Conservation (phyloP, 2,888 invertebrate genomes). For the Dasysyrphus tricinctus region DNA sequence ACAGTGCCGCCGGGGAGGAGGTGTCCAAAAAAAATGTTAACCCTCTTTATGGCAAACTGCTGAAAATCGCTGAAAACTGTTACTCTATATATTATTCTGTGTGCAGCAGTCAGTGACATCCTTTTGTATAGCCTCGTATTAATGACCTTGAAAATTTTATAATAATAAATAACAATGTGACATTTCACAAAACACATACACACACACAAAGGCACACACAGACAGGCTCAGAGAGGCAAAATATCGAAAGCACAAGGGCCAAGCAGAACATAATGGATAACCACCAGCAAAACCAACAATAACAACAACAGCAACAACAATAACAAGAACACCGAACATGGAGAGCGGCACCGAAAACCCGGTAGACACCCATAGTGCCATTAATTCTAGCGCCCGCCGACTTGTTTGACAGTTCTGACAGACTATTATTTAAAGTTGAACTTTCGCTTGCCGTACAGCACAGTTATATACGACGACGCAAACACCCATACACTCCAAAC, state of each 20-base stretch:
- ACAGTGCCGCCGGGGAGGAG: conserved; percentile 19
- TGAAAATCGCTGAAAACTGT: conserved; percentile 43
- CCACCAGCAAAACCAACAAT: conserved; percentile 62
- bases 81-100: conserved; percentile 6
- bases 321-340: conserved; percentile 23
- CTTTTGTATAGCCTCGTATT: conserved; percentile 65
- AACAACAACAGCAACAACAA: conserved; percentile 21
- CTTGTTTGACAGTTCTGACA: conserved; percentile 84
- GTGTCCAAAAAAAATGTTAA: conserved; percentile 33
- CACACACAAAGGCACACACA: conserved; percentile 24
- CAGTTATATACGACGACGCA: conserved; percentile 24
- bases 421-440: conserved; percentile 84
- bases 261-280: conserved; percentile 64
- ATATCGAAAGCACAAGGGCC: conserved; percentile 64
- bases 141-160: conserved; percentile 75
- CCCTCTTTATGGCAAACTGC: conserved; percentile 18
- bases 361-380: conserved; percentile 79
- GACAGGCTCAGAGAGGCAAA: background rate
- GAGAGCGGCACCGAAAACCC: conserved; percentile 75
- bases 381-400: conserved; percentile 83
- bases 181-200: conserved; percentile 61
- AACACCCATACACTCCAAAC: conserved; percentile 28
- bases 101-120: conserved; percentile 66
- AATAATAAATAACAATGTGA: conserved; percentile 75
- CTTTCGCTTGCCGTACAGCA: conserved; percentile 75